phyloP scores from a whole-genome alignment of 1,140 invertebrate genomes.

The Zophobas atratus region DNA sequence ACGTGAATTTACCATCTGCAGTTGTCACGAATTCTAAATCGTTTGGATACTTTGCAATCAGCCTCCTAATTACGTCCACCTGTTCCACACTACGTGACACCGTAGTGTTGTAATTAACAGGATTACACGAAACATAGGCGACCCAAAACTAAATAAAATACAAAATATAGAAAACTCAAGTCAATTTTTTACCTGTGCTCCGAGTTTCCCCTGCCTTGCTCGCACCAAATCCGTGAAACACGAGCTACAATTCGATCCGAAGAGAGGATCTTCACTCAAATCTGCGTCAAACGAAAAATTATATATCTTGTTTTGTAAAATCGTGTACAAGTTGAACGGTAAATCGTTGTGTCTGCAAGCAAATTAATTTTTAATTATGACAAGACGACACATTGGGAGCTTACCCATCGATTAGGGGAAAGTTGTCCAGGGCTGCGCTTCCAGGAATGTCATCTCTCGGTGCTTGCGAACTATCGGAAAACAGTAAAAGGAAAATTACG shows the following conservation, averaged over 20 bases:
- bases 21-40: conserved; percentile 74
- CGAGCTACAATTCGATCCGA: conserved; percentile 64
- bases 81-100: conserved; percentile 84
- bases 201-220: conserved; percentile 72
- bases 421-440: too few species aligned
- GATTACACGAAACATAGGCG: conserved; percentile 74
- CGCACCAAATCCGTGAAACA: conserved; percentile 74
- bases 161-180: not conserved
- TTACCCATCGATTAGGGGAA: too few species aligned
- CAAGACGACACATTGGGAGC: too few species aligned
- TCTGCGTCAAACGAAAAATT: conserved; percentile 69
- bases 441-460: too few species aligned
- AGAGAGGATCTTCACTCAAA: conserved; percentile 67
- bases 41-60: conserved; percentile 76
- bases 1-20: conserved; percentile 63
- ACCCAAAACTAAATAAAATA: conserved; percentile 67
- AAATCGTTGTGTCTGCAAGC: conserved; percentile 75
- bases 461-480: too few species aligned
- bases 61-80: conserved; percentile 85
- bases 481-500: too few species aligned
- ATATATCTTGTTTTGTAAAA: conserved; percentile 70
- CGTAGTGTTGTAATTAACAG: conserved; percentile 79
- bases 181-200: conserved; percentile 70
- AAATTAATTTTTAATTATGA: too few species aligned
- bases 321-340: conserved; percentile 69